These are phyloP conservation scores for Semicossyphus pulcher DNA, from an alignment of 2,113 vertebrate species.

Conservation along the genomic window DNA sequence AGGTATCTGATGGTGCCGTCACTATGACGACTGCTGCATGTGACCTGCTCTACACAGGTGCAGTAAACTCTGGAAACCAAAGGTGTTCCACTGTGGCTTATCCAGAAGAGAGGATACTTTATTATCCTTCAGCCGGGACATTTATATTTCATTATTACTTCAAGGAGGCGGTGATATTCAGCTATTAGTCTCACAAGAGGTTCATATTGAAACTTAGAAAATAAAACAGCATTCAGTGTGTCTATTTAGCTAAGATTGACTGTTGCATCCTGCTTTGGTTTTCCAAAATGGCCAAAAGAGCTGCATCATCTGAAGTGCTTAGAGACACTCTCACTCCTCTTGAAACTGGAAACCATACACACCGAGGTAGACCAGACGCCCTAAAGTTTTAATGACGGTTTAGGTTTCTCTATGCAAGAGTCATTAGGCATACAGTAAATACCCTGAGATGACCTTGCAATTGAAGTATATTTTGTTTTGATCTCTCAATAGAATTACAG, in stretches of 20 bases:
- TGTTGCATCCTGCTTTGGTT: not conserved
- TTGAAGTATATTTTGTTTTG: not conserved
- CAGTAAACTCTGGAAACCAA: not conserved
- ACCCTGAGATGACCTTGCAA: slow-evolving; percentile 7
- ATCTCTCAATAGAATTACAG: not conserved
- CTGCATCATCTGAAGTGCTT: slow-evolving; percentile 36
- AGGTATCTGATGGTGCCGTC: slow-evolving; percentile 57
- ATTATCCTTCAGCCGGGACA: not conserved
- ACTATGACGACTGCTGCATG: slow-evolving; percentile 59
- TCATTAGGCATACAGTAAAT: slow-evolving; percentile 58
- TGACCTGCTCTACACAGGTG: slow-evolving; percentile 26
- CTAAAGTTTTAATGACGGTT: slow-evolving; percentile 85
- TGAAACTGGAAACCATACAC: slow-evolving; percentile 62
- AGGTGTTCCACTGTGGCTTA: not conserved
- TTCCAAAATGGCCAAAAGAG: slow-evolving; percentile 13
- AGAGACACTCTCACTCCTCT: slow-evolving; percentile 75
- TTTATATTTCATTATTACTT: not conserved
- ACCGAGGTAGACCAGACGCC: slow-evolving; percentile 53
- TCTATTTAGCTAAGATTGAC: not conserved
- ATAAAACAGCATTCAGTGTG: not conserved
- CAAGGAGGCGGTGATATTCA: not conserved
- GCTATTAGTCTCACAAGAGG: not conserved
- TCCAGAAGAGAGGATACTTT: not conserved
- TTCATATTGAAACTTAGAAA: not conserved
- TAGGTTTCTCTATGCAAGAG: slow-evolving; percentile 68